Evolutionary conservation across 2,888 invertebrate species (phyloP).

Genomic region (Ophioninae sp.): DNA sequence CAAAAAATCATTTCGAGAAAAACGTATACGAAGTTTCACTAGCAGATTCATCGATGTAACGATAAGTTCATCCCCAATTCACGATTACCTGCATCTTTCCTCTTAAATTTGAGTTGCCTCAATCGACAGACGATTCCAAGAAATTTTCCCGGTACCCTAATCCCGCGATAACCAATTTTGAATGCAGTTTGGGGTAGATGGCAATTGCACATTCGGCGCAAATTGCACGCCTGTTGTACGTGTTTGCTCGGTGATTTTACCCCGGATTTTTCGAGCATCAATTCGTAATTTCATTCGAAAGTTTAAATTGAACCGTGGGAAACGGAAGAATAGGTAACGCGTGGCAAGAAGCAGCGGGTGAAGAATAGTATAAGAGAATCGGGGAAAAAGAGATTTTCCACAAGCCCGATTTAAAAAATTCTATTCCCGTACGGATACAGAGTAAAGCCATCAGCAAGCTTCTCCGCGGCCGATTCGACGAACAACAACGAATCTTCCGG

Average conservation of each 20-base stretch:
- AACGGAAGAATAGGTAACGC: neutral
- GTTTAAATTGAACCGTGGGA: constrained; percentile 4
- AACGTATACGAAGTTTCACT: no score
- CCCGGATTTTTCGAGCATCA: neutral
- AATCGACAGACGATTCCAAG: no score
- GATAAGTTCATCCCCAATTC: no score
- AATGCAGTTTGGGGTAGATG: neutral
- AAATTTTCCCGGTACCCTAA: no score
- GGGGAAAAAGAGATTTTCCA: constrained; percentile 15
- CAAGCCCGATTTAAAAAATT: constrained; percentile 40
- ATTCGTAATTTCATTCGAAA: constrained; percentile 33
- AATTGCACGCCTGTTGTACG: neutral
- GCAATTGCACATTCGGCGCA: neutral
- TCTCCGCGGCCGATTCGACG: constrained; percentile 13
- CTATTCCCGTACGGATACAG: constrained; percentile 49
- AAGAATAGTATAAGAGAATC: constrained; percentile 3
- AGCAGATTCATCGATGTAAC: no score
- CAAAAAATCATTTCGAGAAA: no score
- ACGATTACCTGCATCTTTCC: no score
- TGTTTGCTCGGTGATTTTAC: neutral
- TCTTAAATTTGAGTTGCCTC: no score
- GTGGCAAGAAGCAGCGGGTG: neutral
- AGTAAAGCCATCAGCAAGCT: constrained; percentile 44
- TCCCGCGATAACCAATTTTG: neutral
- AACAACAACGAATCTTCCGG: constrained; percentile 35